Base-by-base conservation (phyloP, 1,140 invertebrate genomes). In the Macrobrachium nipponense region DNA sequence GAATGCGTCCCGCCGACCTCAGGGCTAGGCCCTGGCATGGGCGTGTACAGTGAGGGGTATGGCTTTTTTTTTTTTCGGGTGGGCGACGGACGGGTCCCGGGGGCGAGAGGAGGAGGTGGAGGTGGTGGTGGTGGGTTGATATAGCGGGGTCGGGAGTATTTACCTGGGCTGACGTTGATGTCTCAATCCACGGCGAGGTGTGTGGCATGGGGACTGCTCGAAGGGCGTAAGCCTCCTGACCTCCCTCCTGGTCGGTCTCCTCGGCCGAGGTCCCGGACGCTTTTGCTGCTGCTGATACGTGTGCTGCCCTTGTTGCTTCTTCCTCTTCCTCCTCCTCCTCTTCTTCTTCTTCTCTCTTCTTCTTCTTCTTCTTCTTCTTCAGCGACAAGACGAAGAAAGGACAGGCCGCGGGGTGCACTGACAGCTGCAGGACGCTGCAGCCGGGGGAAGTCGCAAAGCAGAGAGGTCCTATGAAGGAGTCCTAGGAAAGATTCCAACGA, bases 101-200 rank as follows among this genome's bases (percentile, higher is more conserved):
- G 59, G 72, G 59, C 23, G 15, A 27, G 59, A 18, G 11, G 27
- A 43, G 72, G 18, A 27, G 64, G 64, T 11, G 70, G 70, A 17
- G 23, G 4, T 2, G 72, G 44, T 36, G 72, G 15, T 43, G 18
- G 62, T 64, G 17, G 73, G 73, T 83, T 82, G 23, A 73, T 88
- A 70, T 88, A 88, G 72, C 87, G 87, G 75, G 87, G 82, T 86
- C 72, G 78, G 76, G 44, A 17, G 82, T 83, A 76, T 88, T 86
- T 86, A 80, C 84, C 84, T 86, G 70, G 59, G 17, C 84, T 88
- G 87, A 88, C 87, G 61, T 85, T 88, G 87, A 88, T 88, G 87
- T 88, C 87, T 88, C 87, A 88, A 88, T 88, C 87, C 79, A 66
- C 58, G 23, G 44, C 80, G 75, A 80, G 77, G 82, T 81, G 82